Percentiles rank a stretch among this genome's conserved stretches.
Evolutionary conservation across 2,888 invertebrate genomes (phyloP).

Genomic region (Mamestra brassicae): DNA sequence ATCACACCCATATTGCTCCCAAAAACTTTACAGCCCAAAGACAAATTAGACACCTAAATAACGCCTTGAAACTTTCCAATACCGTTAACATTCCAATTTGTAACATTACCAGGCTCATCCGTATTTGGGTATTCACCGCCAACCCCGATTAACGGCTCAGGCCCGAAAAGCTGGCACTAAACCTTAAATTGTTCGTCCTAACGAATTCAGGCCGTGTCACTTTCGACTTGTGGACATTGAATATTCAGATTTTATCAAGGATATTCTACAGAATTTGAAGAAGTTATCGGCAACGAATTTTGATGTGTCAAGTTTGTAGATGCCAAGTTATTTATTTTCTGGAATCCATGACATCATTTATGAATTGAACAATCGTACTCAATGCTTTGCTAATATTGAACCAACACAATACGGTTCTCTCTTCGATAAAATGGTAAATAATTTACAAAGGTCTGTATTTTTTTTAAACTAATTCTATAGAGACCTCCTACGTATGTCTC

Average conservation of each 20-base stretch:
- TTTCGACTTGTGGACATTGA: slow-evolving; percentile 17
- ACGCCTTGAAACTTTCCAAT: slow-evolving; percentile 40
- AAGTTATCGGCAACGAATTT: slow-evolving; percentile 25
- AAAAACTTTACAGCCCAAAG: not conserved
- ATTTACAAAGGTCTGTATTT: not conserved
- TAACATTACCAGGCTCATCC: slow-evolving; percentile 37
- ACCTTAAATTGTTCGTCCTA: slow-evolving; percentile 55
- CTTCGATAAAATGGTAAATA: not conserved
- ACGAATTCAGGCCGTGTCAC: slow-evolving; percentile 42
- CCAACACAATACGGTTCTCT: not conserved
- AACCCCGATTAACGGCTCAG: slow-evolving; percentile 50
- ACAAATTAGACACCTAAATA: slow-evolving; percentile 19
- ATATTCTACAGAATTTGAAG: slow-evolving; percentile 16
- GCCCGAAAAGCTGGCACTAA: slow-evolving; percentile 51
- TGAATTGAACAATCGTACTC: not conserved
- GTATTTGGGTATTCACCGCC: slow-evolving; percentile 56
- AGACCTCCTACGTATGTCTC: no score
- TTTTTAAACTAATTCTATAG: not conserved
- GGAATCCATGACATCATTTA: slow-evolving; percentile 4
- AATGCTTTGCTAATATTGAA: not conserved
- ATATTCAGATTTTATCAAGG: slow-evolving; percentile 40
- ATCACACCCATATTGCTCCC: no score
- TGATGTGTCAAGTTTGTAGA: not conserved
- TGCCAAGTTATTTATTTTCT: slow-evolving; percentile 13
- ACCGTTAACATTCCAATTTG: slow-evolving; percentile 54